A percentile compares a stretch with the other conserved stretches of the same genome.
Conservation (phyloP, 2,797 vertebrate genomes). For the Anniella stebbinsi region DNA sequence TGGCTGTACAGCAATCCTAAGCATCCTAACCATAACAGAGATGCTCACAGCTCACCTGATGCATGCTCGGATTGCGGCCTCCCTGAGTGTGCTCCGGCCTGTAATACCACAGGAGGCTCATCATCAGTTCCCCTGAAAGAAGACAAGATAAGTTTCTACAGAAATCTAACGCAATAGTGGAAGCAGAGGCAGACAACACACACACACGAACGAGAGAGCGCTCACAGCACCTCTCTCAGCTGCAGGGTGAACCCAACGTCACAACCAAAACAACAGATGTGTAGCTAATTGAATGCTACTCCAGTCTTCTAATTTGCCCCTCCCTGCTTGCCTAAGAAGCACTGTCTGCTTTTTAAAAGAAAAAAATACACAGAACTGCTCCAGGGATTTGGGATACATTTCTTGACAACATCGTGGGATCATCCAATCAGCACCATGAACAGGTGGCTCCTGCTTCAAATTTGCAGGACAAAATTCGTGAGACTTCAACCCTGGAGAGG, state of each 20-base stretch:
- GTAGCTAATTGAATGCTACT: neutral
- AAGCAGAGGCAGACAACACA: neutral
- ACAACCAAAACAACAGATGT: neutral
- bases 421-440: neutral
- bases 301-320: neutral
- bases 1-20: rapidly evolving
- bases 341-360: neutral
- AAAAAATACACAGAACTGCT: too few relatives aligned
- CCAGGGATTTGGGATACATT: neutral
- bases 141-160: neutral
- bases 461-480: neutral
- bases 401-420: neutral
- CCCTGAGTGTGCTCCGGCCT: constrained; percentile 99
- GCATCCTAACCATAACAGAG: neutral
- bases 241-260: neutral
- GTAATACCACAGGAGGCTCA: constrained; percentile 99
- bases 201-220: too few relatives aligned
- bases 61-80: constrained; percentile 91
- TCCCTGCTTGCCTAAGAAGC: neutral
- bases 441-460: neutral
- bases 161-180: neutral
- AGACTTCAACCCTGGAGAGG: neutral
- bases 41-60: constrained; percentile 87
- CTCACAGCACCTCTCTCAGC: neutral
- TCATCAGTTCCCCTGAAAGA: constrained; percentile 95